These are phyloP conservation scores for Eupithecia insigniata DNA, from an alignment of 2,888 invertebrate genomes.

Conservation along the genomic window DNA sequence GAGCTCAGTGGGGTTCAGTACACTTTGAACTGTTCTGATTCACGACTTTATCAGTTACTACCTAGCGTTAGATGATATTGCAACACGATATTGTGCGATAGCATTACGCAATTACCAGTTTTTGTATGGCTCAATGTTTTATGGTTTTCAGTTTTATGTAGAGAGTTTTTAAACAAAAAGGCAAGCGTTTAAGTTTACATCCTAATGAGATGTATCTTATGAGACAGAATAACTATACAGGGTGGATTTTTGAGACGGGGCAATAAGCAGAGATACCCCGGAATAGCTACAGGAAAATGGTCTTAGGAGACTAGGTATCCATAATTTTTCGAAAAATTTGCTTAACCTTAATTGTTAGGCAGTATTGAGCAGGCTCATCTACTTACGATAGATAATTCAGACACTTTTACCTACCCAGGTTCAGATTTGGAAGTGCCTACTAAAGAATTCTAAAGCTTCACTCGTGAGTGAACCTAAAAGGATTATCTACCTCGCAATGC, in stretches of 20 bases:
- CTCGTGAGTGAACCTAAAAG: slow-evolving; percentile 42
- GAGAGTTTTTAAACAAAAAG: neutral
- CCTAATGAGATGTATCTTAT: neutral
- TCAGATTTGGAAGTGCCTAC: slow-evolving; percentile 15
- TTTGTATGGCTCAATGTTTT: neutral
- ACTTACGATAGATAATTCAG: neutral
- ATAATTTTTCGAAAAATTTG: no score
- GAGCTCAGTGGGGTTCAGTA: slow-evolving; percentile 59
- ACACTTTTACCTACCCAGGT: neutral
- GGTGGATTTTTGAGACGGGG: no score
- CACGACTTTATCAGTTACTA: slow-evolving; percentile 49
- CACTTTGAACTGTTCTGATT: slow-evolving; percentile 61
- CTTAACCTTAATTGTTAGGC: no score
- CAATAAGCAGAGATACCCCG: no score
- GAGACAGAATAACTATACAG: no score
- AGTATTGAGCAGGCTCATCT: no score
- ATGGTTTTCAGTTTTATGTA: neutral
- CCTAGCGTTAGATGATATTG: slow-evolving; percentile 35
- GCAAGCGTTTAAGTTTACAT: neutral
- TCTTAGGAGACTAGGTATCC: no score
- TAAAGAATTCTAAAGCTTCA: slow-evolving; percentile 39
- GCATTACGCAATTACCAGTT: slow-evolving; percentile 10
- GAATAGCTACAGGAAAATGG: no score
- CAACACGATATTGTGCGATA: slow-evolving; percentile 32
- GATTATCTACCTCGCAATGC: slow-evolving; percentile 44